phyloP scores from a whole-genome alignment of 2,113 vertebrate genomes.

The Oostethus manadensis region DNA sequence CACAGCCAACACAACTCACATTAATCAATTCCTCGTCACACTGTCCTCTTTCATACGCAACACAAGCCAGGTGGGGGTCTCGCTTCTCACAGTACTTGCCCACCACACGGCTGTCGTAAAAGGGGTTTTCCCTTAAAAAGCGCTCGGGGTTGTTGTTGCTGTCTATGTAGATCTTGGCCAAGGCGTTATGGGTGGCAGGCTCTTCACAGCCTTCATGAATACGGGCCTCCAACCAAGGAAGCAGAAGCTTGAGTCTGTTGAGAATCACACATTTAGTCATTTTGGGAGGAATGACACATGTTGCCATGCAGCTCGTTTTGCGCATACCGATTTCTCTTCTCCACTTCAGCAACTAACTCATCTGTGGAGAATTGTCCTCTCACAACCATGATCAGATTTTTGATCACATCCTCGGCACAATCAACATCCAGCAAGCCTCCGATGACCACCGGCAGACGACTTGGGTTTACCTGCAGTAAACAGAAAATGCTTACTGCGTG shows the following conservation, averaged over 20 bases:
- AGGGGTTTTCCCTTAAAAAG: constrained; percentile 95
- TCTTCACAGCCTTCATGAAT: constrained; percentile 98
- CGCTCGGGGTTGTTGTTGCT: constrained; percentile 99
- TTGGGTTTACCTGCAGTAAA: constrained; percentile 87
- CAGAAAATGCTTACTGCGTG: neutral
- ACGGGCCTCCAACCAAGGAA: constrained; percentile 95
- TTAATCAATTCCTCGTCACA: constrained; percentile 96
- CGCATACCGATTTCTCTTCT: constrained; percentile 92
- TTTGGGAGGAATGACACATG: neutral
- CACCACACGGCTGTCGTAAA: constrained; percentile 94
- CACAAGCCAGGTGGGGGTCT: constrained; percentile 95
- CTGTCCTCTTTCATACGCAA: constrained; percentile 96
- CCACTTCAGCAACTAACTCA: constrained; percentile 96
- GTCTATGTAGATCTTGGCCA: constrained; percentile 99
- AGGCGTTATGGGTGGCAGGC: constrained; percentile 93
- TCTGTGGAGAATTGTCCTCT: constrained; percentile 98
- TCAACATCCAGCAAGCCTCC: constrained; percentile 96
- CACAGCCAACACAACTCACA: constrained; percentile 67
- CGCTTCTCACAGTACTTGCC: constrained; percentile 99
- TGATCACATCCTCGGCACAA: constrained; percentile 98
- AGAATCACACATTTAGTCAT: neutral
- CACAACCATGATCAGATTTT: constrained; percentile 95
- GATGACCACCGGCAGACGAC: constrained; percentile 93
- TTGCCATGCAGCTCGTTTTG: neutral
- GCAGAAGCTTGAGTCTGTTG: constrained; percentile 87